A percentile compares a stretch with the other conserved stretches of the same genome.
These are phyloP conservation scores for Drepanosiphum platanoidis DNA, from an alignment of 2,888 invertebrate genomes.

Conservation along the genomic window DNA sequence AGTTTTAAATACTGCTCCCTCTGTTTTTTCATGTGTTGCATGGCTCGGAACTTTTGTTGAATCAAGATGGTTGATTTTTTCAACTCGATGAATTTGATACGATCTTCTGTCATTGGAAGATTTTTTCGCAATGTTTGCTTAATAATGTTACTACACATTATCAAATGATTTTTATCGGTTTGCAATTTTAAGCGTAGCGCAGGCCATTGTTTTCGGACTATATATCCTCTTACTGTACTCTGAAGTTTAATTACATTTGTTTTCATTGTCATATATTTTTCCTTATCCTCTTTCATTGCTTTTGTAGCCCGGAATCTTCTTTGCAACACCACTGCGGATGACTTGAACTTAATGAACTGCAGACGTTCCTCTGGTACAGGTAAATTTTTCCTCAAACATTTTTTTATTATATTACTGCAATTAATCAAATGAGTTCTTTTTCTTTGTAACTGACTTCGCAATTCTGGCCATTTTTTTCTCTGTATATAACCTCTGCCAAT, in stretches of 20 bases:
- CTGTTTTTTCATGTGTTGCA: conserved; percentile 26
- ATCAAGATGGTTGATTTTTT: conserved; percentile 41
- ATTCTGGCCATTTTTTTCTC: conserved; percentile 27
- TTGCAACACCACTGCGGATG: conserved; percentile 42
- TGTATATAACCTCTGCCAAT: conserved; percentile 35
- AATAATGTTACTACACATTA: conserved; percentile 15
- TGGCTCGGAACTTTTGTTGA: conserved; percentile 59
- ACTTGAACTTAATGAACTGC: conserved; percentile 26
- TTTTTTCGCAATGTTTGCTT: conserved; percentile 52
- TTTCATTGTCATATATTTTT: conserved; percentile 11
- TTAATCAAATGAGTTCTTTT: background rate
- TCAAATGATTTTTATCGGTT: background rate
- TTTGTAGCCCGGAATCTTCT: conserved; percentile 50
- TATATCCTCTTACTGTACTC: conserved; percentile 15
- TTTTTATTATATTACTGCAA: conserved; percentile 24
- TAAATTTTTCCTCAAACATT: conserved; percentile 23
- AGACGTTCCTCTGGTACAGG: background rate
- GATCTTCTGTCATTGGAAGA: conserved; percentile 16
- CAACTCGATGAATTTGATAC: conserved; percentile 22
- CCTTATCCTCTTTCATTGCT: conserved; percentile 41
- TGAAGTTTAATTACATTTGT: conserved; percentile 27
- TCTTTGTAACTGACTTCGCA: background rate
- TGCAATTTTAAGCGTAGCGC: background rate
- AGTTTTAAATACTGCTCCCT: conserved; percentile 25
- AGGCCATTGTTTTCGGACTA: conserved; percentile 34